Base-by-base conservation (phyloP, 2,888 invertebrate genomes). In the Odontocerum albicorne region DNA sequence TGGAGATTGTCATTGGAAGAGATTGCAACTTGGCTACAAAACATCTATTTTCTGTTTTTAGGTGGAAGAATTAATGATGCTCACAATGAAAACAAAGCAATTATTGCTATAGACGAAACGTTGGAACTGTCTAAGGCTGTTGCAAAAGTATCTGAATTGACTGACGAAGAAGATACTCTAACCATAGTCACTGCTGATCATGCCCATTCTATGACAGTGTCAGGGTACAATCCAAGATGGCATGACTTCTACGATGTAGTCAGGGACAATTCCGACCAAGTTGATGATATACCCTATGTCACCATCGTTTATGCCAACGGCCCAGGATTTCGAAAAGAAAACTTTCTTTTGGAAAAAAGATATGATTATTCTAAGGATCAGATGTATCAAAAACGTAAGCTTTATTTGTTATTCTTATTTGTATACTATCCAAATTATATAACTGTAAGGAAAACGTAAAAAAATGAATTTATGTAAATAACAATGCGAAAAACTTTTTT, bases 131-230 rank as follows among this genome's bases (percentile, higher is more conserved):
- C 82, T 59, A 71, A 73, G 12, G 85, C 90, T 27, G 74, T 85
- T 46, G 43, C 40, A 3, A 74, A 71, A 63, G 87, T 90, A 0
- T 67, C 74, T 47, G 67, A 77, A 2, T 64, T 87, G 61, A 86
- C 87, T 1, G 12, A 47, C 2, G 90, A 93, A 12, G 19, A 43
- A 4, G 90, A 93, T 17, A 93, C 93, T 0, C 70, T 94, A 2
- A 85, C 92, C 17, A 82, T 93, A 0, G 91, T 89, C 10, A 88
- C 85, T 0, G 77, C 90, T 0, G 90, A 91, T 69, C 91, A 91
- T 66, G 84, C 88, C 0, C 90, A 90, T 64, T 87, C 88, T 0
- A 84, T 91, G 84, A 83, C 85, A 0, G 80, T 88, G 21, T 83
- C 83, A 44, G 92, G 92, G 0, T 91, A 92, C 65, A 84, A 90